phyloP scores from a whole-genome alignment of 2,797 vertebrate genomes.

The Falco biarmicus region DNA sequence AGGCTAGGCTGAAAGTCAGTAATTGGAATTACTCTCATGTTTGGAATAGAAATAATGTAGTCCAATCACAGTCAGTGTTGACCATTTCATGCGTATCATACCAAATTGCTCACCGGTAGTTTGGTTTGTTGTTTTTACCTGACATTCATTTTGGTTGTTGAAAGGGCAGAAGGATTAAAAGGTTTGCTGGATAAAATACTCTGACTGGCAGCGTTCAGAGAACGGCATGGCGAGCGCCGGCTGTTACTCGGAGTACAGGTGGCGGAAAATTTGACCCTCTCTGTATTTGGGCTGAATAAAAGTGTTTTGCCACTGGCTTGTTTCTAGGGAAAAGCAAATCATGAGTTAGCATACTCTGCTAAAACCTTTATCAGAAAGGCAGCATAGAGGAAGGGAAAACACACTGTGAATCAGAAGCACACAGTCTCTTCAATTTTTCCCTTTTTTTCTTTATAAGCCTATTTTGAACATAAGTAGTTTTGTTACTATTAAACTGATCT shows the following conservation, averaged over 20 bases:
- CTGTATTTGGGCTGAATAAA: constrained; percentile 80
- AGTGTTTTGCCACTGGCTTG: constrained; percentile 12
- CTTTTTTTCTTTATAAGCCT: neutral
- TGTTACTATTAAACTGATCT: neutral
- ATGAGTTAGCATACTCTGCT: neutral
- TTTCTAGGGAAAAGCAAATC: constrained; percentile 72
- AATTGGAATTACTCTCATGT: neutral
- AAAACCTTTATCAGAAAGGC: neutral
- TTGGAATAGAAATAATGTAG: neutral
- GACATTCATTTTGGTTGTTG: constrained; percentile 89
- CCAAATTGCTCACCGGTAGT: neutral
- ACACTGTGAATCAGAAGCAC: neutral
- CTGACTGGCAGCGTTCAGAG: constrained; percentile 29
- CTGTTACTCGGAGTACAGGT: constrained; percentile 59
- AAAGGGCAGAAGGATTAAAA: constrained; percentile 80
- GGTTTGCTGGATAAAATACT: constrained; percentile 66
- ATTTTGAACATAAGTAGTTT: neutral
- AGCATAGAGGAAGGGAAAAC: neutral
- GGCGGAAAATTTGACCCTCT: constrained; percentile 44
- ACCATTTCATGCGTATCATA: neutral
- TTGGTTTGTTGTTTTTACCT: constrained; percentile 79
- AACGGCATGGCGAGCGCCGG: constrained; percentile 42
- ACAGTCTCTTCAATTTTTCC: neutral
- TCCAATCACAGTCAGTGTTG: neutral
- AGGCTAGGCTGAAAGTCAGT: neutral